phyloP scores from a whole-genome alignment of 2,113 vertebrate species.

The Lagopus leucura region DNA sequence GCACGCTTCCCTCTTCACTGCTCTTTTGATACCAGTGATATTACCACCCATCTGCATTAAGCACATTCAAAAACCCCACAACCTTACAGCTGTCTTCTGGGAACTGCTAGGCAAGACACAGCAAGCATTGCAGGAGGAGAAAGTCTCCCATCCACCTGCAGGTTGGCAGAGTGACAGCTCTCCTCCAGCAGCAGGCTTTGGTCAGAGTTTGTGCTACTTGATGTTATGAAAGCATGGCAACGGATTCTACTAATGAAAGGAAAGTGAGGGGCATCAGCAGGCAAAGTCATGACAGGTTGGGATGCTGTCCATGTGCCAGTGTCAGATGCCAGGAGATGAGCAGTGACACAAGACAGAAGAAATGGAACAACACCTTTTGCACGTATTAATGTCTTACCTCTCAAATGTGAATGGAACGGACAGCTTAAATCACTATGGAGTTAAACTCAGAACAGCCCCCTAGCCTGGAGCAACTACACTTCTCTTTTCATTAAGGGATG shows the following conservation, averaged over 20 bases:
- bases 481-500: conserved; percentile 6
- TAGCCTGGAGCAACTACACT: background rate
- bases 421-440: background rate
- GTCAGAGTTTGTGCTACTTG: background rate
- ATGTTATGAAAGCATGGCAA: background rate
- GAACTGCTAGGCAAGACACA: conserved; percentile 72
- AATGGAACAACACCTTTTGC: background rate
- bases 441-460: background rate
- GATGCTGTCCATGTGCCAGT: background rate
- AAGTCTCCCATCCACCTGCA: conserved; percentile 79
- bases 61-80: background rate
- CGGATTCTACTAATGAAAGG: background rate
- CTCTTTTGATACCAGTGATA: background rate
- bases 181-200: conserved; percentile 53
- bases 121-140: conserved; percentile 69
- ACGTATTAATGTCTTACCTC: background rate
- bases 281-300: background rate
- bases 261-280: background rate
- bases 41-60: conserved; percentile 10
- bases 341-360: background rate
- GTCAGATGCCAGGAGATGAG: background rate
- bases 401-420: background rate
- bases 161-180: conserved; percentile 74
- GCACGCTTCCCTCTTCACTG: background rate
- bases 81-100: conserved; percentile 50